A percentile compares a stretch with the other conserved stretches of the same genome.
Conservation (phyloP, 92 coral and sea anemone genomes). For the Zoanthus solanderi region DNA sequence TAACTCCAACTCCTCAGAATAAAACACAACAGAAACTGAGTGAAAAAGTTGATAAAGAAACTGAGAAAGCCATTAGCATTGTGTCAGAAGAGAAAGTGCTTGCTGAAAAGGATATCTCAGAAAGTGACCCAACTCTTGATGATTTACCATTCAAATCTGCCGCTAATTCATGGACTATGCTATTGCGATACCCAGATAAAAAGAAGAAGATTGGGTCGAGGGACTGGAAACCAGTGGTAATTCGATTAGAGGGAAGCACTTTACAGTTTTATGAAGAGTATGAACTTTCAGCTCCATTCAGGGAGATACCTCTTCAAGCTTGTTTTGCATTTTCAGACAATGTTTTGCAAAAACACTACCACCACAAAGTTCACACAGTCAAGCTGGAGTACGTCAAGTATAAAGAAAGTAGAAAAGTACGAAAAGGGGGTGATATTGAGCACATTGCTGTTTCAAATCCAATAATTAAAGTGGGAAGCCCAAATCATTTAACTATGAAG, state of each 20-base stretch:
- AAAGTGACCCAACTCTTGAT: slow-evolving; percentile 53
- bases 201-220: slow-evolving; percentile 87
- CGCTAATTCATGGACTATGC: slow-evolving; percentile 92
- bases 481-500: slow-evolving; percentile 76
- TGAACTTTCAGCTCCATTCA: slow-evolving; percentile 94
- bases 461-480: slow-evolving; percentile 87
- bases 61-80: background rate
- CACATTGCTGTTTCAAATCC: slow-evolving; percentile 87
- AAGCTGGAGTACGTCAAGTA: slow-evolving; percentile 91
- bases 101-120: slow-evolving; percentile 40
- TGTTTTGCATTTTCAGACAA: slow-evolving; percentile 83
- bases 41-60: background rate
- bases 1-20: background rate
- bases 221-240: slow-evolving; percentile 91
- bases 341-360: slow-evolving; percentile 72
- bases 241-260: slow-evolving; percentile 90
- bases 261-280: slow-evolving; percentile 90
- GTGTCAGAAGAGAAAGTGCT: slow-evolving; percentile 42
- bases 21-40: background rate
- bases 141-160: slow-evolving; percentile 59
- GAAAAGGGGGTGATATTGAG: slow-evolving; percentile 82
- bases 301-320: slow-evolving; percentile 95
- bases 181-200: slow-evolving; percentile 93
- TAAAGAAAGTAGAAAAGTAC: slow-evolving; percentile 81
- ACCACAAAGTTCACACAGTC: slow-evolving; percentile 88